Percentiles rank a stretch among this genome's conserved stretches.
phyloP scores from a whole-genome alignment of 2,797 vertebrate species.

The Hydrolagus colliei region DNA sequence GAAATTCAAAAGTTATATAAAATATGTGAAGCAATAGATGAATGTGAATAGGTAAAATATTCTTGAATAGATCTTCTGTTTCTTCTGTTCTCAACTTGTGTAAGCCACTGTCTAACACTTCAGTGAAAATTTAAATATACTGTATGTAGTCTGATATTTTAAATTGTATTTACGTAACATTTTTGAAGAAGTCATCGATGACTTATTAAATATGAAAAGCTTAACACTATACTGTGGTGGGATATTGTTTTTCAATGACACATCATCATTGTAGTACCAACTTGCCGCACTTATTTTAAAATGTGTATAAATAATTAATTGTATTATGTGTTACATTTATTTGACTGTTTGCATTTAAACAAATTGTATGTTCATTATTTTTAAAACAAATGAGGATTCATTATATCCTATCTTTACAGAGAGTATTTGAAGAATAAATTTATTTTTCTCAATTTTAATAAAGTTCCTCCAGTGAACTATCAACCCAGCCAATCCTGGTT shows the following conservation, averaged over 20 bases:
- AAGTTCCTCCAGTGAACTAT: background rate
- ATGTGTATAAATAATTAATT: too few relatives aligned
- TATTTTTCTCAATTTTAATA: background rate
- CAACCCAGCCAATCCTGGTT: too few relatives aligned
- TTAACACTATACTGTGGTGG: background rate
- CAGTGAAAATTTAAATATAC: background rate
- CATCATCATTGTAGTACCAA: too few relatives aligned
- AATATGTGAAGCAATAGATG: background rate
- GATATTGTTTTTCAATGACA: too few relatives aligned
- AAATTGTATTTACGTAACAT: background rate
- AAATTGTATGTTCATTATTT: too few relatives aligned
- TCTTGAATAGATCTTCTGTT: background rate
- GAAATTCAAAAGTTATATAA: background rate
- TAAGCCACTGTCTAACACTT: background rate
- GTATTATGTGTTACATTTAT: too few relatives aligned
- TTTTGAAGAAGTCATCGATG: background rate
- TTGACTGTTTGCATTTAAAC: too few relatives aligned
- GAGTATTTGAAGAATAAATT: background rate
- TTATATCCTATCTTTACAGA: too few relatives aligned
- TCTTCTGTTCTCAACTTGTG: too few relatives aligned
- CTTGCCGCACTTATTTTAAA: too few relatives aligned
- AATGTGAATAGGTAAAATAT: background rate
- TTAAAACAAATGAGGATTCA: too few relatives aligned
- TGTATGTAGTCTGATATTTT: background rate
- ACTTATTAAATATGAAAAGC: background rate